Conservation (phyloP, 2,888 invertebrate genomes). For the Ametastegia equiseti region DNA sequence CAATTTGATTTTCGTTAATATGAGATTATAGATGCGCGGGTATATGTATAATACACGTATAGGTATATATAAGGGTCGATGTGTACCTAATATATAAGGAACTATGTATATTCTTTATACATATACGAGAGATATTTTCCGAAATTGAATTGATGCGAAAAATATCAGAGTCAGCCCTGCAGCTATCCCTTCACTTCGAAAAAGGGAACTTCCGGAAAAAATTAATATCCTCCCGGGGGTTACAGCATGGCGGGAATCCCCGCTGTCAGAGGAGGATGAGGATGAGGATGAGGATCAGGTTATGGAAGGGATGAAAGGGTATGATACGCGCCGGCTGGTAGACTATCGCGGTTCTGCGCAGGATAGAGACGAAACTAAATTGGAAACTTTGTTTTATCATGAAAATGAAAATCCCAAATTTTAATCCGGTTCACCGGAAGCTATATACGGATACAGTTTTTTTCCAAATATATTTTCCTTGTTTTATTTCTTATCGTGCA, state of each 20-base stretch:
- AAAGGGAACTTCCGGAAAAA: slow-evolving; percentile 69
- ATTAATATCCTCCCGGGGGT: slow-evolving; percentile 71
- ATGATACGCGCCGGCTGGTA: slow-evolving; percentile 25
- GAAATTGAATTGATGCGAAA: slow-evolving; percentile 55
- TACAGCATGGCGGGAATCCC: slow-evolving; percentile 51
- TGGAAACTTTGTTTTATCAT: slow-evolving; percentile 63
- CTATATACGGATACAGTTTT: too few relatives aligned
- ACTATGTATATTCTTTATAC: slow-evolving; percentile 54
- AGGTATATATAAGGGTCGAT: background rate
- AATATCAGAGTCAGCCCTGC: slow-evolving; percentile 20
- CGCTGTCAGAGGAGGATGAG: too few relatives aligned
- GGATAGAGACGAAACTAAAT: slow-evolving; percentile 53
- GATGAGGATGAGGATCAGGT: too few relatives aligned
- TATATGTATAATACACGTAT: too few relatives aligned
- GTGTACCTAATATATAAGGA: background rate
- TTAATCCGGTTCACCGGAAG: background rate
- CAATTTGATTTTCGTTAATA: slow-evolving; percentile 38
- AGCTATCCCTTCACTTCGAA: too few relatives aligned
- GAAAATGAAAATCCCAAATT: background rate
- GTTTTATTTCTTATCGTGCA: too few relatives aligned
- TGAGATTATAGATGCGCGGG: background rate
- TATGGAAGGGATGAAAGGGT: slow-evolving; percentile 1
- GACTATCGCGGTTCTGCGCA: slow-evolving; percentile 2
- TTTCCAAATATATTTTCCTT: too few relatives aligned
- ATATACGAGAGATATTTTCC: slow-evolving; percentile 52